These are phyloP conservation scores for Labeo rohita DNA, from an alignment of 2,113 vertebrate species.

Conservation along the genomic window DNA sequence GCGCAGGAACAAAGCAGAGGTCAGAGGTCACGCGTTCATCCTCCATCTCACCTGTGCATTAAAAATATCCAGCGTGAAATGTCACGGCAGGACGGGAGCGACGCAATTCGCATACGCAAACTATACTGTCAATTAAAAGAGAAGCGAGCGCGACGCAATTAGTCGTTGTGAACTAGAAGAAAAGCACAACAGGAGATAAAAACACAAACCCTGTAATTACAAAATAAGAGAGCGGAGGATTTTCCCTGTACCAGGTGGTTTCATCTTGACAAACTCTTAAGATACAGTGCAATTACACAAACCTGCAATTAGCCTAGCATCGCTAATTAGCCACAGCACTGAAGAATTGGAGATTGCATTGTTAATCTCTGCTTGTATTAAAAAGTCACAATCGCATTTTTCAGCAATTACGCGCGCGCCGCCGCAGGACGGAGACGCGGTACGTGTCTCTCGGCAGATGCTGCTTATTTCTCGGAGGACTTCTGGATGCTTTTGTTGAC, in stretches of 20 bases:
- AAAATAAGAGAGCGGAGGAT: constrained; percentile 57
- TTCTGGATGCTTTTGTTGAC: constrained; percentile 6
- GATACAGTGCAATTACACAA: constrained; percentile 62
- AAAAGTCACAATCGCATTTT: constrained; percentile 53
- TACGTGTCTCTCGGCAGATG: constrained; percentile 35
- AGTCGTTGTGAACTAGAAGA: constrained; percentile 45
- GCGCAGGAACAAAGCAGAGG: neutral
- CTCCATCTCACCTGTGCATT: constrained; percentile 30
- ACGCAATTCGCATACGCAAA: constrained; percentile 22
- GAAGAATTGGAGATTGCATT: constrained; percentile 46
- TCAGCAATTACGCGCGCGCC: constrained; percentile 9
- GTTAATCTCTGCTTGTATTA: constrained; percentile 52
- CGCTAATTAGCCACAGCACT: constrained; percentile 56
- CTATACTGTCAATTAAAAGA: constrained; percentile 49
- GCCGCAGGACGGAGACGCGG: neutral
- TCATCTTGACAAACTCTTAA: constrained; percentile 63
- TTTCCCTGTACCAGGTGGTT: constrained; percentile 61
- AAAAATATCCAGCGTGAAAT: constrained; percentile 42
- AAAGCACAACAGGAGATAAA: constrained; percentile 40
- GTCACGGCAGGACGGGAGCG: constrained; percentile 15
- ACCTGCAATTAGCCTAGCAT: constrained; percentile 59
- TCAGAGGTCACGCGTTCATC: neutral
- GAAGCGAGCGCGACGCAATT: constrained; percentile 46
- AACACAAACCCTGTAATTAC: constrained; percentile 61
- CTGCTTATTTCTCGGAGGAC: constrained; percentile 43